These are phyloP conservation scores for Nasonia longicornis DNA, from an alignment of 1,140 invertebrate species.

Conservation along the genomic window DNA sequence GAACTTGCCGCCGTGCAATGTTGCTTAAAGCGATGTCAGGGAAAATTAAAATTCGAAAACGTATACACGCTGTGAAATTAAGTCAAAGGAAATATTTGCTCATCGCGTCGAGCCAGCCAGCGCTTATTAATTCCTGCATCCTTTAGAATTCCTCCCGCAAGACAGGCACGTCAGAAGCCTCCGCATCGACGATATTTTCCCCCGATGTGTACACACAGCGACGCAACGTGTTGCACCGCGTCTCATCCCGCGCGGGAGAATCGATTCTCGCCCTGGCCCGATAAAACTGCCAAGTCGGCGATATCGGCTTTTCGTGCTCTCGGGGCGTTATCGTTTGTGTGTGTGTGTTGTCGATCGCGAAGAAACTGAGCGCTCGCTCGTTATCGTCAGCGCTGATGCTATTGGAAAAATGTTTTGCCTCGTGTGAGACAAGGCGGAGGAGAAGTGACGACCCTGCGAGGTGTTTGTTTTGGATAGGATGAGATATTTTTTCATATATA, in stretches of 20 bases:
- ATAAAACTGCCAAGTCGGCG: background rate
- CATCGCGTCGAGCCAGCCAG: too few species aligned
- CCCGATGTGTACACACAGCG: background rate
- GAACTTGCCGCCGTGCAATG: too few species aligned
- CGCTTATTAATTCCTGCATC: background rate
- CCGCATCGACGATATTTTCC: background rate
- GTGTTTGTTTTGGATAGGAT: background rate
- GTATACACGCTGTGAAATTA: too few species aligned
- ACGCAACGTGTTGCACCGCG: background rate
- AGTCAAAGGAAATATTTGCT: background rate
- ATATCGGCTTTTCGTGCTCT: constrained; percentile 1
- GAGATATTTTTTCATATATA: background rate
- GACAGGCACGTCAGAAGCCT: too few species aligned
- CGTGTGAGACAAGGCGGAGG: background rate
- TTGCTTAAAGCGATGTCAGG: too few species aligned
- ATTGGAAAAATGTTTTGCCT: background rate
- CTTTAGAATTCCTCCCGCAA: too few species aligned
- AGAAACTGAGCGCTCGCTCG: background rate
- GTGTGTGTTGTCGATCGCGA: background rate
- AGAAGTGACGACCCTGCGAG: background rate
- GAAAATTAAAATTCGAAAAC: too few species aligned
- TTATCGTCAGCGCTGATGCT: background rate
- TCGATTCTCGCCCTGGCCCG: background rate
- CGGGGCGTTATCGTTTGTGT: background rate
- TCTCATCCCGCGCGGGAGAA: background rate